Percentiles rank a stretch among this genome's conserved stretches.
Conservation (phyloP, 2,113 vertebrate species). For the Carassius carassius region DNA sequence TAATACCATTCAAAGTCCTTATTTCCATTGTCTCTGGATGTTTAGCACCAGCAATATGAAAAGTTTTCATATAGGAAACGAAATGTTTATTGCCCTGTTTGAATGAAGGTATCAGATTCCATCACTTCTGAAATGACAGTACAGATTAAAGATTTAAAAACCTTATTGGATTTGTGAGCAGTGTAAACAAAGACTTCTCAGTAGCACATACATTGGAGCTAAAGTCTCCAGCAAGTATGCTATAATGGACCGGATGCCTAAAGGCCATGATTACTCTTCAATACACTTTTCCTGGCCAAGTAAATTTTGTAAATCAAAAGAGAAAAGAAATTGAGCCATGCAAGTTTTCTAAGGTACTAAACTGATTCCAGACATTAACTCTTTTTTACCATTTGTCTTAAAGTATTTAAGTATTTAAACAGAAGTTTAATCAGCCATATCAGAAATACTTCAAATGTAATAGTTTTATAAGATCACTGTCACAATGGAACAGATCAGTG, state of each 20-base stretch:
- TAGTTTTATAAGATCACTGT: neutral
- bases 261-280: neutral
- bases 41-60: too few relatives aligned
- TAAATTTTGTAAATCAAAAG: neutral
- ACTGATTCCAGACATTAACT: neutral
- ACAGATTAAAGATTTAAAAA: neutral
- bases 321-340: neutral
- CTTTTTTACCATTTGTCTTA: neutral
- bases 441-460: neutral
- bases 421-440: neutral
- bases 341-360: conserved; percentile 3
- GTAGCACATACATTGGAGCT: neutral
- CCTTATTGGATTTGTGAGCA: neutral
- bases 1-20: too few relatives aligned
- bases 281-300: neutral
- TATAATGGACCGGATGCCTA: neutral
- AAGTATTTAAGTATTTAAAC: neutral
- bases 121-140: too few relatives aligned
- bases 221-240: conserved; percentile 10
- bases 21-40: too few relatives aligned
- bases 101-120: neutral
- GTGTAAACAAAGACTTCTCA: conserved; percentile 7
- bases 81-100: neutral
- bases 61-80: too few relatives aligned
- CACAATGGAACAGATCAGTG: neutral